Percentiles rank a stretch among this genome's conserved stretches.
Conservation (phyloP, 2,888 invertebrate species). For the Parnassius orleans region DNA sequence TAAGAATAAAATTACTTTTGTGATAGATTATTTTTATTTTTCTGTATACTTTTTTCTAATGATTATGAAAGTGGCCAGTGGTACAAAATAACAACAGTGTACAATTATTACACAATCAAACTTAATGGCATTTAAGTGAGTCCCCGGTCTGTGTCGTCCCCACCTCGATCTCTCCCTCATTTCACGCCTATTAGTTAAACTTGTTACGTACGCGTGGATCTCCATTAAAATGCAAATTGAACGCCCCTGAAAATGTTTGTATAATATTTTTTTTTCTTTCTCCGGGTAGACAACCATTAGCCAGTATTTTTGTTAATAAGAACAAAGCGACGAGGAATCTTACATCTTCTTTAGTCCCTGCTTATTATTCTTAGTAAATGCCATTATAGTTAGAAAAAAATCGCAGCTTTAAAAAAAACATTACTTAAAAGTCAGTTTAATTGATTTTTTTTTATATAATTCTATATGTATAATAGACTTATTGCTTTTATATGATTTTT, state of each 20-base stretch:
- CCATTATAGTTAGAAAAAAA: too few relatives aligned
- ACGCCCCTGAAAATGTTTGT: slow-evolving; percentile 71
- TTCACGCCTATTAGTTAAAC: slow-evolving; percentile 77
- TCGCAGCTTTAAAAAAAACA: too few relatives aligned
- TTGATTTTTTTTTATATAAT: too few relatives aligned
- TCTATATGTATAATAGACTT: too few relatives aligned
- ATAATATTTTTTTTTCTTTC: slow-evolving; percentile 53
- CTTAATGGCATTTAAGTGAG: slow-evolving; percentile 21
- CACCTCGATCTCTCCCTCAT: slow-evolving; percentile 53
- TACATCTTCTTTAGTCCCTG: not conserved
- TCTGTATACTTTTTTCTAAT: too few relatives aligned
- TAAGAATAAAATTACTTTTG: too few relatives aligned
- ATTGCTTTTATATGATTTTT: too few relatives aligned
- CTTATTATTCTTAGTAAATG: not conserved
- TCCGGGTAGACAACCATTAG: slow-evolving; percentile 25
- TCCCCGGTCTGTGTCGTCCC: slow-evolving; percentile 14
- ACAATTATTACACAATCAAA: slow-evolving; percentile 18
- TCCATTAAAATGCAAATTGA: slow-evolving; percentile 80
- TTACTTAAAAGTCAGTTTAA: too few relatives aligned
- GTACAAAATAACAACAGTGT: not conserved
- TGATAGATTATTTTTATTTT: too few relatives aligned
- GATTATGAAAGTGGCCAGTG: not conserved
- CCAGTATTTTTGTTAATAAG: slow-evolving; percentile 18
- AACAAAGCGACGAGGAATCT: not conserved
- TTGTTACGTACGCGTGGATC: slow-evolving; percentile 76